phyloP scores from a whole-genome alignment of 2,797 vertebrate genomes.

The Antrozous pallidus region DNA sequence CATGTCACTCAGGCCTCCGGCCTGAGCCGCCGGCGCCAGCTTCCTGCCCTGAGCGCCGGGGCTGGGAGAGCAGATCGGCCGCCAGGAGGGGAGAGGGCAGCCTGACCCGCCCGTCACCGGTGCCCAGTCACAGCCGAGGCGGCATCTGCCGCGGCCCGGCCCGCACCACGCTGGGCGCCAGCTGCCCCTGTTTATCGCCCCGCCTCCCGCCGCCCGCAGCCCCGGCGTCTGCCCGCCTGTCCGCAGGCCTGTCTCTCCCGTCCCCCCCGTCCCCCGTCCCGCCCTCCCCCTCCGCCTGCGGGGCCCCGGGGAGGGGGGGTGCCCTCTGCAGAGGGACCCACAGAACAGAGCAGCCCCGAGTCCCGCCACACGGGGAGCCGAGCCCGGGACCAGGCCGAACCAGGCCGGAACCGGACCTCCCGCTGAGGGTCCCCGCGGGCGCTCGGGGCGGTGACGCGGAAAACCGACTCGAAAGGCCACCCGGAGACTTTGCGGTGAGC shows the following conservation, averaged over 20 bases:
- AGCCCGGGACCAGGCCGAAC: not conserved
- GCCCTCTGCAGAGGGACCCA: too few species aligned
- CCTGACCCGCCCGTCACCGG: constrained; percentile 85
- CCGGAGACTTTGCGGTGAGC: too few species aligned
- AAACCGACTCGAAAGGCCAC: not conserved
- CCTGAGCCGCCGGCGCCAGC: too few species aligned
- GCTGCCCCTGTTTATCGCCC: constrained; percentile 85
- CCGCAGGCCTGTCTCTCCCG: constrained; percentile 44
- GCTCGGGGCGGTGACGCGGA: not conserved
- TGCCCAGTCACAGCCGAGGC: constrained; percentile 85
- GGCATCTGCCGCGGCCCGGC: constrained; percentile 83
- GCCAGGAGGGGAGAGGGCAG: constrained; percentile 81
- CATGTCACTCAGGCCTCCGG: too few species aligned
- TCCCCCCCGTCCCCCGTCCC: not conserved
- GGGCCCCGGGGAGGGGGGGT: too few species aligned
- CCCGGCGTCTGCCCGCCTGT: constrained; percentile 75
- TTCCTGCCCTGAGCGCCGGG: too few species aligned
- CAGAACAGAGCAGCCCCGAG: too few species aligned
- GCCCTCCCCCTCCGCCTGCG: not conserved
- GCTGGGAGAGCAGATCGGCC: constrained; percentile 7
- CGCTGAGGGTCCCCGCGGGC: too few species aligned
- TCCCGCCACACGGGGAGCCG: not conserved
- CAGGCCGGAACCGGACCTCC: too few species aligned
- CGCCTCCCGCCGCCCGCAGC: constrained; percentile 79
- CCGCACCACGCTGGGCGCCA: constrained; percentile 86